Evolutionary conservation across 2,113 vertebrate species (phyloP).

Genomic region (Crotophaga sulcirostris): DNA sequence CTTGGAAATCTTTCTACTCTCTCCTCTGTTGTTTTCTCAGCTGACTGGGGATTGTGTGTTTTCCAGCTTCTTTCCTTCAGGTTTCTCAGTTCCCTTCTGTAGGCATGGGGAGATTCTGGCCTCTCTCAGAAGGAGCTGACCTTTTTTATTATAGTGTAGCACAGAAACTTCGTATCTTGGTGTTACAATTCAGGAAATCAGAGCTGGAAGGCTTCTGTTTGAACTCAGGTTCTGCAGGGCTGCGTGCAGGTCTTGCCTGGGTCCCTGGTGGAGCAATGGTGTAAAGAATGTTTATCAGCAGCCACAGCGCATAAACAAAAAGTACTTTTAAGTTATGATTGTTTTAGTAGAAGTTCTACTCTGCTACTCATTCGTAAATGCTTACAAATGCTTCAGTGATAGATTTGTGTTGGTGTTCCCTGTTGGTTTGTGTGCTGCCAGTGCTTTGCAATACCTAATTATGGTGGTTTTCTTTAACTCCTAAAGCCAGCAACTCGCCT

Average conservation of each 20-base stretch:
- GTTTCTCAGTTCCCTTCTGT: neutral
- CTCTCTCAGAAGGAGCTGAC: neutral
- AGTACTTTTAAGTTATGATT: neutral
- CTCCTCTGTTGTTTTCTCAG: neutral
- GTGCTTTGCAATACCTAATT: neutral
- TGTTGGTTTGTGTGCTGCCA: neutral
- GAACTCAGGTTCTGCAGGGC: accelerated
- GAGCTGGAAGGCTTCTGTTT: neutral
- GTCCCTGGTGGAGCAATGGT: neutral
- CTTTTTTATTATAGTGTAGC: neutral
- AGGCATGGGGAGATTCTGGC: neutral
- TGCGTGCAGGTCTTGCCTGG: neutral
- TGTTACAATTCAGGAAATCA: neutral
- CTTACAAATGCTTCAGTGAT: neutral
- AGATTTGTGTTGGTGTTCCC: neutral
- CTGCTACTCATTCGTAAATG: neutral
- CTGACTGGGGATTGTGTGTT: neutral
- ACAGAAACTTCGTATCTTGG: neutral
- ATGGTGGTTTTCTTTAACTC: neutral
- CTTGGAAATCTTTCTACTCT: neutral
- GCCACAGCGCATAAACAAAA: neutral
- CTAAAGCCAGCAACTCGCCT: neutral
- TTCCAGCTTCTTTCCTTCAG: neutral
- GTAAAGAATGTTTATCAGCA: neutral
- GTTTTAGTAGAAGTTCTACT: neutral